Evolutionary conservation across 2,797 vertebrate genomes (phyloP).

Genomic region (Arremon aurantiirostris): DNA sequence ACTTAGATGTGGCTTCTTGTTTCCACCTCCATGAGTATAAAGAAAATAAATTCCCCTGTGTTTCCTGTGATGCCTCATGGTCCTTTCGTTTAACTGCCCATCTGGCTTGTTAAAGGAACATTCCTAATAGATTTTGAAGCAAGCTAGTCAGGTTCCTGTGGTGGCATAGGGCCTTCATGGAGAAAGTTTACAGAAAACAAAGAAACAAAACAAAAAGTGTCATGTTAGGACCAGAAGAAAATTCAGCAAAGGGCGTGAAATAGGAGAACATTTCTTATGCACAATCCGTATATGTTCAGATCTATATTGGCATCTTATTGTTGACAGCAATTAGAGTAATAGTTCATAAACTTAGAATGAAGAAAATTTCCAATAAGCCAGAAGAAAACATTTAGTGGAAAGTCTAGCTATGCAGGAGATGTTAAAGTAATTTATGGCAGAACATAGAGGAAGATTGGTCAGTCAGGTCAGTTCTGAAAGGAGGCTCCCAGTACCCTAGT

Average conservation of each 20-base stretch:
- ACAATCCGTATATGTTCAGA: neutral
- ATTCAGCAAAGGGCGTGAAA: neutral
- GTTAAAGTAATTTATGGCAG: neutral
- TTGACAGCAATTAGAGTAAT: neutral
- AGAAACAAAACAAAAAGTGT: neutral
- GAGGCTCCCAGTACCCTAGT: neutral
- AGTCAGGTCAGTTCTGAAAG: neutral
- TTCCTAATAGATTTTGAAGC: neutral
- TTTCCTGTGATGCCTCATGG: neutral
- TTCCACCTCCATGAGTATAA: neutral
- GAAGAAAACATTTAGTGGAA: neutral
- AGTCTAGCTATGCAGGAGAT: neutral
- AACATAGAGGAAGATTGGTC: neutral
- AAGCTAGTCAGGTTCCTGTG: neutral
- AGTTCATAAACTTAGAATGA: neutral
- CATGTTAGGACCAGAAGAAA: neutral
- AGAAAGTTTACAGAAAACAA: constrained; percentile 7
- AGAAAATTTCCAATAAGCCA: neutral
- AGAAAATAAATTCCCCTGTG: neutral
- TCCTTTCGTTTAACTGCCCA: neutral
- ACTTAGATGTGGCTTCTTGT: neutral
- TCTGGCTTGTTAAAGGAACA: neutral
- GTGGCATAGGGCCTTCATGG: neutral
- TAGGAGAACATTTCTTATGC: neutral
- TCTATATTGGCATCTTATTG: neutral